A percentile compares a stretch with the other conserved stretches of the same genome.
Conservation (phyloP, 2,797 vertebrate species). For the Amazona finschi region DNA sequence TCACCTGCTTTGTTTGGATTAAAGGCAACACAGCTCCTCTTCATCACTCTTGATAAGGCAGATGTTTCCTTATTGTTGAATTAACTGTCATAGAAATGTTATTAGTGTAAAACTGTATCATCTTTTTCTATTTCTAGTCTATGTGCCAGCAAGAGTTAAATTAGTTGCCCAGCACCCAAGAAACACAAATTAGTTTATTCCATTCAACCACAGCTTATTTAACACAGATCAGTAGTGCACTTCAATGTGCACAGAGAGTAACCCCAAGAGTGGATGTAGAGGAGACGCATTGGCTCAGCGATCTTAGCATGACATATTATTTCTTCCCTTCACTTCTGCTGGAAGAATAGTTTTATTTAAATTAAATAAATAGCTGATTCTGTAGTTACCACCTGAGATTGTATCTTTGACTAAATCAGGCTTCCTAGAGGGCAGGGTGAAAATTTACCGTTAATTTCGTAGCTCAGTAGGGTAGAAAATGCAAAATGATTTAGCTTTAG, state of each 20-base stretch:
- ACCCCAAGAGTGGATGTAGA: not conserved
- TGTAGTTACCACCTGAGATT: not conserved
- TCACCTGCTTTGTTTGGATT: not conserved
- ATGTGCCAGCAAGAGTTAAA: not conserved
- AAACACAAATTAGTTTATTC: not conserved
- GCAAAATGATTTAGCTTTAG: not conserved
- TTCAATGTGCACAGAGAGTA: not conserved
- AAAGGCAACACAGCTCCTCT: not conserved
- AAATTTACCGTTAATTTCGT: conserved; percentile 46
- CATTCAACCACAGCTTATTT: not conserved
- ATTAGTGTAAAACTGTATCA: not conserved
- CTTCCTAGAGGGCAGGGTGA: not conserved
- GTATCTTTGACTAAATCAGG: not conserved
- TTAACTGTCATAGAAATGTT: not conserved
- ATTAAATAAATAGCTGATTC: conserved; percentile 31
- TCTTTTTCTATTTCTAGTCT: not conserved
- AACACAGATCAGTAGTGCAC: not conserved
- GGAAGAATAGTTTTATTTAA: conserved; percentile 22
- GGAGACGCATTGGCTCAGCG: not conserved
- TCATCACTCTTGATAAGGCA: not conserved
- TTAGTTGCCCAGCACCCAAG: not conserved
- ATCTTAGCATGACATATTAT: not conserved
- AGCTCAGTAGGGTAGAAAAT: conserved; percentile 41
- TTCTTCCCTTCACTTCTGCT: not conserved
- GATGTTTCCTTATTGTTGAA: not conserved